These are phyloP conservation scores for Zophobas morio DNA, from an alignment of 1,140 invertebrate genomes.

Conservation along the genomic window DNA sequence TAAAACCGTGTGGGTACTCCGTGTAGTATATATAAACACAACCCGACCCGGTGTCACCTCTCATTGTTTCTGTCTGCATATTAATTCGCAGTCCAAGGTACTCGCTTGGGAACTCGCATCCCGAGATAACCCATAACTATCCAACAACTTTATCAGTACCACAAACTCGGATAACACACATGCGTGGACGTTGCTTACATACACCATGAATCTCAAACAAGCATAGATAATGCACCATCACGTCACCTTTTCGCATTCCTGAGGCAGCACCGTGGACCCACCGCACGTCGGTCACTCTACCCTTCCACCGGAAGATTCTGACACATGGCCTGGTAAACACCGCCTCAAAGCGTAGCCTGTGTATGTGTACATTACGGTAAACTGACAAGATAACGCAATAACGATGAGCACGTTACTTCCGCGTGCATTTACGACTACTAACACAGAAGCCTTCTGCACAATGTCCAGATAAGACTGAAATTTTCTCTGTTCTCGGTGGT, in stretches of 20 bases:
- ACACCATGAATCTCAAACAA: too few relatives aligned
- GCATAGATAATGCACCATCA: too few relatives aligned
- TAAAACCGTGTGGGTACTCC: too few relatives aligned
- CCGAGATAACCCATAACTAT: too few relatives aligned
- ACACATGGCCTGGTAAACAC: conserved; percentile 22
- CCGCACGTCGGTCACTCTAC: background rate
- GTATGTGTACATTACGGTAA: conserved; percentile 33
- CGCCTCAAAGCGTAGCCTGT: background rate
- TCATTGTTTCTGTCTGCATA: too few relatives aligned
- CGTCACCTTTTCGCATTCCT: background rate
- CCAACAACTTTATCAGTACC: too few relatives aligned
- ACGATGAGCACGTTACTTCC: conserved; percentile 24
- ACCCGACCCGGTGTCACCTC: too few relatives aligned
- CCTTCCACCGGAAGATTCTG: conserved; percentile 10
- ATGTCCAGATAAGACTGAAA: conserved; percentile 30
- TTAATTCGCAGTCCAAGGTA: too few relatives aligned
- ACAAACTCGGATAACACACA: too few relatives aligned
- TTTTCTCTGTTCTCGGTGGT: background rate
- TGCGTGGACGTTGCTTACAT: too few relatives aligned
- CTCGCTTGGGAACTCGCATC: too few relatives aligned
- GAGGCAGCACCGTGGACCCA: background rate
- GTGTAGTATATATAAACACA: too few relatives aligned
- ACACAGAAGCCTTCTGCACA: conserved; percentile 41
- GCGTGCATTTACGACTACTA: conserved; percentile 36
- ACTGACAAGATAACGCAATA: background rate